Evolutionary conservation across 1,140 invertebrate species (phyloP), one percentile per base, ranked within the genome.

Genomic region (Metaphire vulgaris): DNA sequence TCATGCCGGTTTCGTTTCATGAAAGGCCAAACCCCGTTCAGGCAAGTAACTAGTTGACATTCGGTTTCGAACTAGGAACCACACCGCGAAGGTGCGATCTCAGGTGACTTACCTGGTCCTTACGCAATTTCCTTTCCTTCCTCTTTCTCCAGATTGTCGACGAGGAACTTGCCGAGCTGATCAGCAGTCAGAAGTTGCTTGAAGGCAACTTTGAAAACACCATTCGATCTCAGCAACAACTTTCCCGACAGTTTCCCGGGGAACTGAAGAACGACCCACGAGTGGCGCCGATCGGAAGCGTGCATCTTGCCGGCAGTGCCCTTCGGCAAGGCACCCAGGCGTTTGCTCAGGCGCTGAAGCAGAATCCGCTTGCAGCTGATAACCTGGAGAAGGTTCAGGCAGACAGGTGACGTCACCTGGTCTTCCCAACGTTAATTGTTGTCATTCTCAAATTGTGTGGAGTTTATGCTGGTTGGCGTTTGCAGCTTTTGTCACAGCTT

Each of bases 311-410:
- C 31, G 83, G 83, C 15, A 76, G 79, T 14, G 83, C 85, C 68
- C 77, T 86, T 21, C 82, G 82, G 64, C 83, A 84, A 75, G 83
- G 81, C 33, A 83, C 83, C 16, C 80, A 84, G 72, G 80, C 83
- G 1, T 84, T 85, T 80, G 81, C 81, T 1, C 79, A 84, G 1
- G 83, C 80, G 72, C 71, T 86, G 14, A 79, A 83, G 33, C 85
- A 86, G 77, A 86, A 83, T 76, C 85, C 85, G 6, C 76, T 86
- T 0, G 83, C 85, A 21, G 72, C 80, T 15, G 85, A 86, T 76
- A 86, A 86, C 69, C 80, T 84, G 33, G 32, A 79, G 15, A 86
- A 86, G 76, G 82, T 86, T 66, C 85, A 86, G 72, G 81, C 82
- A 21, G 85, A 86, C 75, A 82, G 85, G 85, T 85, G 14, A 77